Base-by-base conservation (phyloP, 2,797 vertebrate species). In the Choloepus didactylus region DNA sequence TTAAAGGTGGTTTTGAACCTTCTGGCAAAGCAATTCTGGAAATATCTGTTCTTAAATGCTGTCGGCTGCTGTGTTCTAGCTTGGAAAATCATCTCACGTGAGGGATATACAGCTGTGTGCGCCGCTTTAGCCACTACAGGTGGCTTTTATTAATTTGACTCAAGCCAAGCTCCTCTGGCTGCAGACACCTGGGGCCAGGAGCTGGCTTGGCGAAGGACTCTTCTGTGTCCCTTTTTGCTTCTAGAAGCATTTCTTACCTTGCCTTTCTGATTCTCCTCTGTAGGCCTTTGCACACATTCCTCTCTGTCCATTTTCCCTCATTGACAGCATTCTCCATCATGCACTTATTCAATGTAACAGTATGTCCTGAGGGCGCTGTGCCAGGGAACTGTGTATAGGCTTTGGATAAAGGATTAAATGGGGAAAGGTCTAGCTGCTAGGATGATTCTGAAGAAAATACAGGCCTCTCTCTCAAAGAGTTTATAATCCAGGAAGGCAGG, bases 1-100 rank as follows among this genome's bases (percentile, higher is more conserved):
- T 59, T 67, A 75, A 66, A 72, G n/a, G 31, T 87, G 35, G n/a
- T 31, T 62, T 94, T 60, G 46, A 87, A 69, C 38, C 76, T 85
- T 29, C 25, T 15, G 14, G 85, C 62, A 38, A 93, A 84, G 72
- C 29, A 27, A 31, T 87, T 64, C 9, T 23, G 54, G 88, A 86
- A 91, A 79, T 46, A 44, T 59, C 44, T 90, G 41, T 35, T 70
- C 60, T 62, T n/a, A 44, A 44, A 41, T 69, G 18, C 79, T 73
- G 49, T 79, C 49, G 0, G n/a, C 85, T 29, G 46, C 35, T 10
- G 9, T 9, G 46, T 70, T 67, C 31, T 62, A 49, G 51, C 59
- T 75, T 25, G 5, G 60, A 80, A 80, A 92, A 60, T 44, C 6
- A 0, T 66, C 59, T 85, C 25, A 6, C 5, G 64, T 44, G 11